Evolutionary conservation across 2,113 vertebrate genomes (phyloP), one percentile per base, ranked within the genome.

Genomic region (Okapia johnstoni): DNA sequence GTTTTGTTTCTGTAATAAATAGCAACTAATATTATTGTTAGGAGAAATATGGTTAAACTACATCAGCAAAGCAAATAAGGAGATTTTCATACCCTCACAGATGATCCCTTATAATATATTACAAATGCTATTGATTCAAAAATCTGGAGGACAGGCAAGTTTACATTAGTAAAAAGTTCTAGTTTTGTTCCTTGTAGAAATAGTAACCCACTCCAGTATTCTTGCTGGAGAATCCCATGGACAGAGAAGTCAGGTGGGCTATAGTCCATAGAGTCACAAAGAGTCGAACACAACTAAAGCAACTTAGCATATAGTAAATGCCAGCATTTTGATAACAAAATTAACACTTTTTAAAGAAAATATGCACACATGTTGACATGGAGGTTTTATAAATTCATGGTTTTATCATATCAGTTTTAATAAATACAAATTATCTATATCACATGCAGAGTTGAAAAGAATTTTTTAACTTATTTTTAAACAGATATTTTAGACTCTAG

Each of bases 41-140:
- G n/a, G 16, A 92, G 8, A 94, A 93, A 91, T 61, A 90, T 70
- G n/a, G 25, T 90, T 90, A 97, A 98, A 60, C 43, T 76, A 90
- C 7, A 90, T 73, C 15, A 85, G 12, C 28, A 79, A 58, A 94
- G 28, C 46, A 90, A 97, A 97, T 88, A 93, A 40, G 21, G 33
- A 91, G 8, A 85, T 73, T 70, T 97, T 85, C 54, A 46, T 85
- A 90, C 6, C 9, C 14, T 96, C 92, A 87, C 3, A 80, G 15
- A 73, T 61, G 84, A 88, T 79, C 48, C 28, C 70, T 93, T 92
- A 81, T 30, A 9, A 85, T 25, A 88, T 23, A 97, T 21, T 93
- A 88, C 14, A 95, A 97, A 88, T 93, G n/a, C 28, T 80, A 96
- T 1, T 86, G 14, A 94, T 84, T 86, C 57, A 84, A 85, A 92